A percentile compares a stretch with the other conserved stretches of the same genome.
phyloP scores from a whole-genome alignment of 2,797 vertebrate genomes.

The Menidia menidia region DNA sequence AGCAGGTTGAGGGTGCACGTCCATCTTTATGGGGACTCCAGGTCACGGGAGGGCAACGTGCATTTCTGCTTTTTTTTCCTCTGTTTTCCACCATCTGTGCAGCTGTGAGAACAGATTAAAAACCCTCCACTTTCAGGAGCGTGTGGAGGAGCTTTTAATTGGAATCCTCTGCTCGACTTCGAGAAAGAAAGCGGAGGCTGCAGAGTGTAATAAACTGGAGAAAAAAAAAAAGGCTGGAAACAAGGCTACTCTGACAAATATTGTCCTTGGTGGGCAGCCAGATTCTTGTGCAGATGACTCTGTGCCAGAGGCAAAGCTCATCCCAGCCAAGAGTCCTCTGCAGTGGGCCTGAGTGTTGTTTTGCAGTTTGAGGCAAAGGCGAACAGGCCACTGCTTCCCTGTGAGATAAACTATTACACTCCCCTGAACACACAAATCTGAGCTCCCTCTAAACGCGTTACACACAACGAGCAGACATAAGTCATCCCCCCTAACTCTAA shows the following conservation, averaged over 20 bases:
- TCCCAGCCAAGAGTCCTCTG: slow-evolving; percentile 79
- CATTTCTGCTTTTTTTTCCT: too few relatives aligned
- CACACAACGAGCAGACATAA: slow-evolving; percentile 13
- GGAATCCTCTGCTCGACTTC: slow-evolving; percentile 61
- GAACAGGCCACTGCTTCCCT: slow-evolving; percentile 71
- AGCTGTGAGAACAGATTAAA: slow-evolving; percentile 69
- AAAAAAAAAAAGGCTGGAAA: slow-evolving; percentile 74
- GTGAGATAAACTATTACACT: slow-evolving; percentile 75
- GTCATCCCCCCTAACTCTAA: slow-evolving; percentile 1
- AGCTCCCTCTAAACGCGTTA: slow-evolving; percentile 38
- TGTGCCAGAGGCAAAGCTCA: slow-evolving; percentile 76
- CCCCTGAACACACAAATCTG: slow-evolving; percentile 58
- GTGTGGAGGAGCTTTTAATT: slow-evolving; percentile 56
- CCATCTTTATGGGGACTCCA: too few relatives aligned
- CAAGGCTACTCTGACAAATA: slow-evolving; percentile 82
- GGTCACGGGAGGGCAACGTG: too few relatives aligned
- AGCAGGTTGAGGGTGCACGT: too few relatives aligned
- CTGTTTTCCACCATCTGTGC: slow-evolving; percentile 21
- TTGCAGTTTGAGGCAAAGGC: slow-evolving; percentile 76
- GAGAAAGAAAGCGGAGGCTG: slow-evolving; percentile 51
- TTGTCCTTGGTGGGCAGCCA: slow-evolving; percentile 82
- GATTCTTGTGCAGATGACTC: slow-evolving; percentile 76
- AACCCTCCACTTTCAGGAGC: slow-evolving; percentile 57
- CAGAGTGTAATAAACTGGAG: slow-evolving; percentile 78
- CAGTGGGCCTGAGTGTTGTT: slow-evolving; percentile 82